Base-by-base conservation (phyloP, 2,797 vertebrate genomes). In the Lophotriccus pileatus region DNA sequence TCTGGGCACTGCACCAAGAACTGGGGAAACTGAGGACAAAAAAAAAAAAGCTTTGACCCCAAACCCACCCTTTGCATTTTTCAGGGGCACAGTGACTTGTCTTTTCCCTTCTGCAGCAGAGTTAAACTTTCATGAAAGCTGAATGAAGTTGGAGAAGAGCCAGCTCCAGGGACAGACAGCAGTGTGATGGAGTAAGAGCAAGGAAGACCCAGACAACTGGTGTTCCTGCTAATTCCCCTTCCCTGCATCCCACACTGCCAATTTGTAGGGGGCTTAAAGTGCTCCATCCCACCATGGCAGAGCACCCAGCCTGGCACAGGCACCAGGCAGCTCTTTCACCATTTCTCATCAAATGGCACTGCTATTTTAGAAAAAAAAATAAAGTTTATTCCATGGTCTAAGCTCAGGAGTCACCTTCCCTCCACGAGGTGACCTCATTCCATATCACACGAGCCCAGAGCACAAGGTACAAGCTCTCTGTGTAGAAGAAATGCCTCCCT, bases 51-150 rank as follows among this genome's bases (percentile, higher is more conserved):
- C 5, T 22, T 11, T 50, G 49, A 82, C 81, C 64, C 73, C 67
- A 74, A 81, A 75, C 7, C 12, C n/a, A 58, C n/a, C 25, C 36
- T 63, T 66, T 77, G 34, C 59, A 79, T 91, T 94, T 89, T 91
- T 90, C 59, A 92, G 72, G 76, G 80, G 19, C 56, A 34, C 18
- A 13, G 66, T 49, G 43, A 60, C 49, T 93, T 62, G 32, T 39
- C 60, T 78, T 66, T 34, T 90, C 73, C 44, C 62, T 93, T 89
- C 72, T 34, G 58, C 72, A 80, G 66, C 39, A 30, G 44, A 58
- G 44, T 84, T 94, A 88, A 96, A 86, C 67, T 91, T 94, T 86
- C 73, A 86, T 86, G 69, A 93, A 47, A 73, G 52, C 62, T 41
- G 66, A 96, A 84, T 81, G 53, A 72, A 66, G 37, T 25, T 88